These are phyloP conservation scores for Pheosia gnoma DNA, from an alignment of 2,888 invertebrate species.

Conservation along the genomic window DNA sequence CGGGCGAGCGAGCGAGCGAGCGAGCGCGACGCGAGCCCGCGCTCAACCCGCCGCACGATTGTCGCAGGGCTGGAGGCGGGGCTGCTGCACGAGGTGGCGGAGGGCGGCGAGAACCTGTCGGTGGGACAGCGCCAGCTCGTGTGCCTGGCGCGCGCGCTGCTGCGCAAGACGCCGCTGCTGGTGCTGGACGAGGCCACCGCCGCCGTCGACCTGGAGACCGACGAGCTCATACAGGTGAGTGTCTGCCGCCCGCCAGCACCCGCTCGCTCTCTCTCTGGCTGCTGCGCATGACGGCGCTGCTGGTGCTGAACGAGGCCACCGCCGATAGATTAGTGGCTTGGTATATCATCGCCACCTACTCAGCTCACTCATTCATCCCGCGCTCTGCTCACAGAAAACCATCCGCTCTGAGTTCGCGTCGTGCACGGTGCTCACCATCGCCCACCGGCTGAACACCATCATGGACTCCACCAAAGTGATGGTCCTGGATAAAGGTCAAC, in stretches of 20 bases:
- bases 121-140: constrained; percentile 96
- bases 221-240: constrained; percentile 91
- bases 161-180: constrained; percentile 93
- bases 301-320: constrained; percentile 94
- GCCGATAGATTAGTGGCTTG: too few species aligned
- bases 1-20: not conserved
- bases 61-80: constrained; percentile 87
- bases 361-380: not conserved
- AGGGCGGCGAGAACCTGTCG: constrained; percentile 96
- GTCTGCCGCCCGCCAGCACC: not conserved
- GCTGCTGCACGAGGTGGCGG: constrained; percentile 92
- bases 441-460: constrained; percentile 96
- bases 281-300: constrained; percentile 78
- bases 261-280: constrained; percentile 93
- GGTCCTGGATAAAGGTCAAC: constrained; percentile 90
- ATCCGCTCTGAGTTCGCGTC: constrained; percentile 93
- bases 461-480: constrained; percentile 95
- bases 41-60: not conserved
- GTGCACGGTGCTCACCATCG: constrained; percentile 96
- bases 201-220: constrained; percentile 95
- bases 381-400: constrained; percentile 85
- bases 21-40: not conserved
- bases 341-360: too few species aligned
- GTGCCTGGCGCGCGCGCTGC: constrained; percentile 92
- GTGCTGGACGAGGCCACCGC: constrained; percentile 96